Evolutionary conservation across 2,113 vertebrate species (phyloP).

Genomic region (Brachionichthys hirsutus): DNA sequence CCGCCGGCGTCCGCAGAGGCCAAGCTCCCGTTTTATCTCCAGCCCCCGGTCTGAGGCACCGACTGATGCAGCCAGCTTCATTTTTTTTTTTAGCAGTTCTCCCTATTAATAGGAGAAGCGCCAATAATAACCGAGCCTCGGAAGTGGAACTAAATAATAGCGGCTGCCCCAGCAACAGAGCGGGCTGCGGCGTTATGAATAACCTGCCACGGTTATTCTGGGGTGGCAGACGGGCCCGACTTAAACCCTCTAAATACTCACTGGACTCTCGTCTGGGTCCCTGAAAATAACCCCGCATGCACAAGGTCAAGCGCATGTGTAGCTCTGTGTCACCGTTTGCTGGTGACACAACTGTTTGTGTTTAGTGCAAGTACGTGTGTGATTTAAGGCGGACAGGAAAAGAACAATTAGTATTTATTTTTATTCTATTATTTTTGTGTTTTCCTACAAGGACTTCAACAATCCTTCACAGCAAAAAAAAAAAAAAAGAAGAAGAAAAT

Average conservation of each 20-base stretch:
- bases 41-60: conserved; percentile 51
- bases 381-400: too few species aligned
- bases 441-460: too few species aligned
- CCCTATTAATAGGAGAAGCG: conserved; percentile 73
- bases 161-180: conserved; percentile 69
- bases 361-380: too few species aligned
- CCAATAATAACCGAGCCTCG: conserved; percentile 71
- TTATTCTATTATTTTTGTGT: too few species aligned
- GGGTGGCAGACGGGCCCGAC: conserved; percentile 58
- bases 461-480: too few species aligned
- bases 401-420: too few species aligned
- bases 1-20: conserved; percentile 32
- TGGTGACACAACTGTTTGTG: too few species aligned
- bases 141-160: conserved; percentile 67
- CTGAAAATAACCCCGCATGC: conserved; percentile 60
- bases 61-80: conserved; percentile 57
- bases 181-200: conserved; percentile 52
- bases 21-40: conserved; percentile 53
- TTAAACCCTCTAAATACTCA: conserved; percentile 57
- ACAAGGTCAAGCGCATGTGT: conserved; percentile 37
- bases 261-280: conserved; percentile 48
- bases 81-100: conserved; percentile 77
- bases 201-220: conserved; percentile 63
- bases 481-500: too few species aligned
- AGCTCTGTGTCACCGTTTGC: not conserved